Percentiles rank a stretch among this genome's conserved stretches.
These are phyloP conservation scores for Wiebesia pumilae DNA, from an alignment of 1,140 invertebrate genomes.

Conservation along the genomic window DNA sequence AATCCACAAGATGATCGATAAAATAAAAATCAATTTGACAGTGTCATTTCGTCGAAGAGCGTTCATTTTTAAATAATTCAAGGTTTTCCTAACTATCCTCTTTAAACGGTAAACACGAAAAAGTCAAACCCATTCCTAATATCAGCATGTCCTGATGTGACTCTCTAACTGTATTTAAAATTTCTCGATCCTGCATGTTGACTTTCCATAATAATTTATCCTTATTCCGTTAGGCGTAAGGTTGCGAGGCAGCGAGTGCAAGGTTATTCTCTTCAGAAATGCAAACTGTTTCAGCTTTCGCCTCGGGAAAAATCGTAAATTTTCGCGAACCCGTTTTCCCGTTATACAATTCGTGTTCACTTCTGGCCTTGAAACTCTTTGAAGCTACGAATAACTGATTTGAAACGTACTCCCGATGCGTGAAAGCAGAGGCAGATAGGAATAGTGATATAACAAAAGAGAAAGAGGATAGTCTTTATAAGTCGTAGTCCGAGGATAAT, in stretches of 20 bases:
- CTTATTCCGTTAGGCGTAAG: constrained; percentile 44
- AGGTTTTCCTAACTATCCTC: neutral
- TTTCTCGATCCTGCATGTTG: neutral
- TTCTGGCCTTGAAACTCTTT: constrained; percentile 10
- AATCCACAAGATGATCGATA: too few relatives aligned
- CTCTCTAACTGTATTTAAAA: neutral
- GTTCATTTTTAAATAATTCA: neutral
- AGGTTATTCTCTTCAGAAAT: neutral
- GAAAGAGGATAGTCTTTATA: too few relatives aligned
- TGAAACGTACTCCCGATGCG: neutral
- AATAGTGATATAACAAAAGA: neutral
- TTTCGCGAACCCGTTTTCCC: constrained; percentile 39
- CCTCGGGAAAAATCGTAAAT: constrained; percentile 41
- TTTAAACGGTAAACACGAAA: neutral
- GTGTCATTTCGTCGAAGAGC: neutral
- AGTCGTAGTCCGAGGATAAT: neutral
- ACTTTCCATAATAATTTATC: constrained; percentile 19
- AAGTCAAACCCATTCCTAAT: constrained; percentile 1
- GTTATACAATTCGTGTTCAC: constrained; percentile 45
- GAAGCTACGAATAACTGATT: constrained; percentile 27
- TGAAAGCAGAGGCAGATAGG: neutral
- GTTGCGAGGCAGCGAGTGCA: constrained; percentile 22
- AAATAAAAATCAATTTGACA: too few relatives aligned
- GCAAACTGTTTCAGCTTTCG: neutral
- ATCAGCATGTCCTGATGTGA: neutral